phyloP scores from a whole-genome alignment of 2,113 vertebrate genomes.

The Seriola dumerili region DNA sequence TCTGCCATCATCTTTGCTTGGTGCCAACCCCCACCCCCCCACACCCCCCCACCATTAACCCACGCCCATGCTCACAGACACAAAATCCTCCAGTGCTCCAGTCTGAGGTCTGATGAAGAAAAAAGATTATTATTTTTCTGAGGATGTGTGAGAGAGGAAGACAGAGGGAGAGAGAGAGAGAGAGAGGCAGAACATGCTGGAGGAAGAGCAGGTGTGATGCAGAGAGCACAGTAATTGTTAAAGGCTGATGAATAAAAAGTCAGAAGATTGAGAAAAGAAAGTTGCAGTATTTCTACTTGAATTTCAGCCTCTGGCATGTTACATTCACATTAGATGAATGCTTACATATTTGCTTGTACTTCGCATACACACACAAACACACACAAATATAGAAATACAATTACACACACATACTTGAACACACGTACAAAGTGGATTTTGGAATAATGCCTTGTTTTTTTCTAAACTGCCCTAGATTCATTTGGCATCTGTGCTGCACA shows the following conservation, averaged over 20 bases:
- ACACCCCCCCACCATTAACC: conserved; percentile 49
- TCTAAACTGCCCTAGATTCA: conserved; percentile 79
- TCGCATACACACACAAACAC: conserved; percentile 3
- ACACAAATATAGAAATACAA: conserved; percentile 38
- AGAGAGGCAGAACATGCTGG: conserved; percentile 5
- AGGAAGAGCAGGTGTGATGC: conserved; percentile 55
- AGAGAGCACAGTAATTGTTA: conserved; percentile 44
- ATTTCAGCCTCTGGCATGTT: conserved; percentile 39
- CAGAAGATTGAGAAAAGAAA: conserved; percentile 9
- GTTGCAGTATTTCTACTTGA: conserved; percentile 35
- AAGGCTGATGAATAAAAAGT: conserved; percentile 49
- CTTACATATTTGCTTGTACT: conserved; percentile 19
- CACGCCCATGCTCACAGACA: conserved; percentile 58
- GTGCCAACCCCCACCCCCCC: conserved; percentile 65
- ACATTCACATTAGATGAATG: conserved; percentile 13
- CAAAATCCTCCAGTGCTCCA: conserved; percentile 34
- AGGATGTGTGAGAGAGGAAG: conserved; percentile 11
- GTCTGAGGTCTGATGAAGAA: conserved; percentile 25
- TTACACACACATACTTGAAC: conserved; percentile 48
- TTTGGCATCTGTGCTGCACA: conserved; percentile 81
- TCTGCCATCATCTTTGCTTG: conserved; percentile 74
- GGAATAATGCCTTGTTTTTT: conserved; percentile 75
- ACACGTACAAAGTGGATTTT: conserved; percentile 76
- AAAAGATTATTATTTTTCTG: conserved; percentile 1
- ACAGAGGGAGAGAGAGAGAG: not conserved